A percentile compares a stretch with the other conserved stretches of the same genome.
Conservation (phyloP, 2,113 vertebrate genomes). For the Illadopsis cleaveri region DNA sequence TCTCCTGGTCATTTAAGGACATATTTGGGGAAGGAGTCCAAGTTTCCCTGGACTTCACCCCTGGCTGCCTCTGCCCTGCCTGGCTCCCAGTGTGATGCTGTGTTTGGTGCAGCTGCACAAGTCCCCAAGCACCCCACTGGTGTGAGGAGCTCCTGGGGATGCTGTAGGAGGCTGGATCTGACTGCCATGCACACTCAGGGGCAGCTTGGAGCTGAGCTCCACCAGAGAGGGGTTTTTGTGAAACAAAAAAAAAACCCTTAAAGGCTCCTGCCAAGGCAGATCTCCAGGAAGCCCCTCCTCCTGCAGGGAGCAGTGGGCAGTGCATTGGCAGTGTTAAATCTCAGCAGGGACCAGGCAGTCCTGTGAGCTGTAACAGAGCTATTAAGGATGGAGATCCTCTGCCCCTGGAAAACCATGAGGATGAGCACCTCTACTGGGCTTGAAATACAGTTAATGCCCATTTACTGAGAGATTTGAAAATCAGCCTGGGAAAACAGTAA, state of each 20-base stretch:
- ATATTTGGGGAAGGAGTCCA: background rate
- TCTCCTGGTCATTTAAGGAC: background rate
- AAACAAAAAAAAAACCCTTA: background rate
- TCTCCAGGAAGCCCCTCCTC: background rate
- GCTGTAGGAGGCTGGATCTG: background rate
- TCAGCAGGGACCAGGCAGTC: background rate
- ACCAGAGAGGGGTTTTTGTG: too few relatives aligned
- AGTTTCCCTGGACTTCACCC: background rate
- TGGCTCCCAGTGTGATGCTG: background rate
- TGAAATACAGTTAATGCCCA: accelerated
- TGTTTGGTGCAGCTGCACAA: background rate
- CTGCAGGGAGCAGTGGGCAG: background rate
- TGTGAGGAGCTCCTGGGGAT: background rate
- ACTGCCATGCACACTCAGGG: background rate
- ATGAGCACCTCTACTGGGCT: background rate
- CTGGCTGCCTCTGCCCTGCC: background rate
- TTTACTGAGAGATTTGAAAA: background rate
- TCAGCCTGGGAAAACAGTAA: background rate
- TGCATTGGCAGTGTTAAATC: background rate
- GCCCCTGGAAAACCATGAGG: background rate
- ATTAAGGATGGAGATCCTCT: background rate
- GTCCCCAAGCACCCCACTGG: background rate
- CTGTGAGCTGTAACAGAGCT: background rate
- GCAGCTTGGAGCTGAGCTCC: background rate
- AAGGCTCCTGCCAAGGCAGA: background rate